Evolutionary conservation across 2,113 vertebrate genomes (phyloP).

Genomic region (Pomatostomus ruficeps): DNA sequence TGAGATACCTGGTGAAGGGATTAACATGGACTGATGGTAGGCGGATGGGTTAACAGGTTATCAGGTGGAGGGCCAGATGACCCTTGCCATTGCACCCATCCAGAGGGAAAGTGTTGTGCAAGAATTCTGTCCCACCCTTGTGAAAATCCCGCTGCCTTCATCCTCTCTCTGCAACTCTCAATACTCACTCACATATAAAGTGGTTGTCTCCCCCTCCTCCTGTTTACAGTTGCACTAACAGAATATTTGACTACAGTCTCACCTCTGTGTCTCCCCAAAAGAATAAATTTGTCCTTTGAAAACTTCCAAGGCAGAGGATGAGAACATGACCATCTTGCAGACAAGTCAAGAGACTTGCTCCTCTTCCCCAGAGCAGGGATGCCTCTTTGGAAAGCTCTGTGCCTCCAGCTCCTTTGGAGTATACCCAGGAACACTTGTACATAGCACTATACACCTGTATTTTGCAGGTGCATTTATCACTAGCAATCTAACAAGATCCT

Average conservation of each 20-base stretch:
- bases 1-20: background rate
- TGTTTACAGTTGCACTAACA: accelerated
- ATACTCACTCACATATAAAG: background rate
- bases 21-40: background rate
- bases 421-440: background rate
- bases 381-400: background rate
- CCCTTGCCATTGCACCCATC: background rate
- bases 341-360: background rate
- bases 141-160: background rate
- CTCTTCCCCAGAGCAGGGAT: background rate
- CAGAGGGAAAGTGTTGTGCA: background rate
- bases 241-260: background rate
- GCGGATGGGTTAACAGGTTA: background rate
- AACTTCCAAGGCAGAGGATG: background rate
- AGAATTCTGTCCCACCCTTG: background rate
- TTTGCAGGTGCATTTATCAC: background rate
- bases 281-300: background rate
- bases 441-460: background rate
- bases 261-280: background rate
- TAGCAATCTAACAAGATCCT: background rate
- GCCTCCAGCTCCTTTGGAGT: background rate
- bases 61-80: background rate
- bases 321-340: background rate
- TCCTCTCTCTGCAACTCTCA: background rate
- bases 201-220: too few relatives aligned